Conservation (phyloP, 2,888 invertebrate genomes). For the Himalopsyche kuldschensis region DNA sequence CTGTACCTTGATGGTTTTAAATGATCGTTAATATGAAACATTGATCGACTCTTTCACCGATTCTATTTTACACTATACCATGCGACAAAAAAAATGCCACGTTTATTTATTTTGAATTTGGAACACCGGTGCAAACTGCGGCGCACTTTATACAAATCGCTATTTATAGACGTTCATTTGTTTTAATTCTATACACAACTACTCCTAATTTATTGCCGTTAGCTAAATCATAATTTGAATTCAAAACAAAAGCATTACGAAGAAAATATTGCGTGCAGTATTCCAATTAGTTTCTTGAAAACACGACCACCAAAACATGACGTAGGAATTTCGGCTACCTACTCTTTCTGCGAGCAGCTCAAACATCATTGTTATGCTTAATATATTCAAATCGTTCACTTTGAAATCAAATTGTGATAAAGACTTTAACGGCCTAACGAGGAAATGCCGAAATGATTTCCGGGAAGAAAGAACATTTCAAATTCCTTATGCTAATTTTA, state of each 20-base stretch:
- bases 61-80: too few species aligned
- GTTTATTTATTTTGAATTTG: background rate
- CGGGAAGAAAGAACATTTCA: conserved; percentile 20
- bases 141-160: background rate
- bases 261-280: conserved; percentile 30
- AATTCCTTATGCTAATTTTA: conserved; percentile 31
- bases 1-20: too few species aligned
- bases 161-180: background rate
- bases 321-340: conserved; percentile 16
- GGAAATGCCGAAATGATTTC: conserved; percentile 13
- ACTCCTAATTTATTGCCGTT: background rate
- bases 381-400: conserved; percentile 35
- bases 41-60: too few species aligned
- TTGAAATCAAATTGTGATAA: conserved; percentile 35
- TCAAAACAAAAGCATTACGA: conserved; percentile 17
- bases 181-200: background rate
- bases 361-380: conserved; percentile 24
- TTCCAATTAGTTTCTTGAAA: conserved; percentile 26
- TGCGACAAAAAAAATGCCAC: background rate
- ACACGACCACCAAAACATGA: conserved; percentile 18
- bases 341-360: conserved; percentile 10
- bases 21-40: too few species aligned
- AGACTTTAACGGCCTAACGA: conserved; percentile 25
- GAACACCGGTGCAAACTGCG: background rate
- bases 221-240: background rate